phyloP scores from a whole-genome alignment of 2,888 invertebrate species.

The Lithosia quadra region DNA sequence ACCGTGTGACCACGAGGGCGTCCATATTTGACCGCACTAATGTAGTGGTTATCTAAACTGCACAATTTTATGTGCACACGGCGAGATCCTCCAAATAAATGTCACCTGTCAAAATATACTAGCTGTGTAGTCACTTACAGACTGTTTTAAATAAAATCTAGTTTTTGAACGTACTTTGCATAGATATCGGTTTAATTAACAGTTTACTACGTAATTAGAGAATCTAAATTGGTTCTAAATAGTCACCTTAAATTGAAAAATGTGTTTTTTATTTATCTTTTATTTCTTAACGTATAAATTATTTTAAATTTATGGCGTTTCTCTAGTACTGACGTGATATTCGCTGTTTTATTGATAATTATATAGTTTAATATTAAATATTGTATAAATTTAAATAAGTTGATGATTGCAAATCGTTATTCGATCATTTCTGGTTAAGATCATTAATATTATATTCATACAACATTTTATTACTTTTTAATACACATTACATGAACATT shows the following conservation, averaged over 20 bases:
- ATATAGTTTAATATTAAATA: constrained; percentile 5
- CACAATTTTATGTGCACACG: constrained; percentile 67
- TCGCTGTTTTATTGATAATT: constrained; percentile 16
- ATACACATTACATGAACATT: neutral
- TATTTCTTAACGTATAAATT: constrained; percentile 8
- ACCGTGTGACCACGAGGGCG: constrained; percentile 44
- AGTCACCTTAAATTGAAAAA: constrained; percentile 16
- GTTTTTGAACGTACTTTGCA: constrained; percentile 42
- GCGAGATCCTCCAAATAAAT: constrained; percentile 35
- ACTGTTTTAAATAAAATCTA: constrained; percentile 32
- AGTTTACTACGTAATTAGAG: constrained; percentile 40
- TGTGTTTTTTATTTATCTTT: constrained; percentile 22
- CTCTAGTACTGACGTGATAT: constrained; percentile 9
- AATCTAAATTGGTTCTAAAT: constrained; percentile 23
- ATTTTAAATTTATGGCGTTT: constrained; percentile 14
- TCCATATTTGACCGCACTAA: constrained; percentile 51
- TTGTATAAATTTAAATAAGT: neutral
- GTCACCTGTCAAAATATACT: constrained; percentile 51
- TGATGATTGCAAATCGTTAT: neutral
- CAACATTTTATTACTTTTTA: neutral
- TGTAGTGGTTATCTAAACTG: constrained; percentile 66
- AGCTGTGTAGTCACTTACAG: constrained; percentile 30
- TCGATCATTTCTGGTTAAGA: neutral
- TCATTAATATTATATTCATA: neutral
- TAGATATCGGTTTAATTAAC: constrained; percentile 43